Percentiles rank a stretch among this genome's conserved stretches.
Evolutionary conservation across 2,888 invertebrate species (phyloP).

Genomic region (Ormyrus pomaceus): DNA sequence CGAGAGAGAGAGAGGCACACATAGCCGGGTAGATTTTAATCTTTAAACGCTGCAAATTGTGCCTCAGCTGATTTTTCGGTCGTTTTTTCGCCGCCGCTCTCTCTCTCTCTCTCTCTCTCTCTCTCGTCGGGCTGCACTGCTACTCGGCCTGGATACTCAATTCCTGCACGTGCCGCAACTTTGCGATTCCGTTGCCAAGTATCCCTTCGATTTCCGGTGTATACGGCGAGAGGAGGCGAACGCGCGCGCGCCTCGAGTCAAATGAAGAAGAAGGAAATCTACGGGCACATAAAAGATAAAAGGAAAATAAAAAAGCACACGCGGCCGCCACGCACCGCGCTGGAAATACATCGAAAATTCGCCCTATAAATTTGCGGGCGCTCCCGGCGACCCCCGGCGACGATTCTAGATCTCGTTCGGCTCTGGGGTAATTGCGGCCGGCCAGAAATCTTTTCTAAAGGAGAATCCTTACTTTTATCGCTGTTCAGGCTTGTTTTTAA

Average conservation of each 20-base stretch:
- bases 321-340: not conserved
- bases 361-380: slow-evolving; percentile 34
- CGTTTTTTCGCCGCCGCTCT: not conserved
- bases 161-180: slow-evolving; percentile 56
- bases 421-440: no score
- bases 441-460: not conserved
- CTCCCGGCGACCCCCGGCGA: no score
- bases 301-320: slow-evolving; percentile 38
- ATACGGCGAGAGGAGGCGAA: slow-evolving; percentile 3
- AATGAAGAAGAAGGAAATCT: slow-evolving; percentile 52
- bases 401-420: no score
- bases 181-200: slow-evolving; percentile 57
- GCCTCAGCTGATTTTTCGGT: slow-evolving; percentile 51
- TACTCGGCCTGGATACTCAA: slow-evolving; percentile 57
- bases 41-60: slow-evolving; percentile 51
- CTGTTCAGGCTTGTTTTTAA: no score
- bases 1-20: not conserved
- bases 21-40: slow-evolving; percentile 49
- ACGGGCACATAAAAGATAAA: slow-evolving; percentile 21
- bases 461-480: not conserved
- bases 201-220: slow-evolving; percentile 56
- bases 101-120: not conserved
- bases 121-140: slow-evolving; percentile 7
- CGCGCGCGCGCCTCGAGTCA: slow-evolving; percentile 37
- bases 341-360: slow-evolving; percentile 23